phyloP scores from a whole-genome alignment of 1,140 invertebrate genomes.

The Musca domestica region DNA sequence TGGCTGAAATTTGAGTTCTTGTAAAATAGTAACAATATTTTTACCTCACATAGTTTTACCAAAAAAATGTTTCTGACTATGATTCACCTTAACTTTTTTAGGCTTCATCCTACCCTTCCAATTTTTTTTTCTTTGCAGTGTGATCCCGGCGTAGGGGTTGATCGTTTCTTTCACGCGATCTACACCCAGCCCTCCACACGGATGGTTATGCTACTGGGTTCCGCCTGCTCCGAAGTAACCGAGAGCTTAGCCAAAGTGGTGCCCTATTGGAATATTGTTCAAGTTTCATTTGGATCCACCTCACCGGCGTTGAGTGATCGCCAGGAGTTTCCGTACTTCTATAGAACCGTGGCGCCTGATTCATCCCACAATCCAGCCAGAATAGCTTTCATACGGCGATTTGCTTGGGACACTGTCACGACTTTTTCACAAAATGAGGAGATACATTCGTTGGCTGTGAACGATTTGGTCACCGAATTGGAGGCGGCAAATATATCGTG shows the following conservation, averaged over 20 bases:
- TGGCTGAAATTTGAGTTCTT: too few species aligned
- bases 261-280: conserved; percentile 87
- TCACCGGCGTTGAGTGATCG: conserved; percentile 82
- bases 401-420: conserved; percentile 83
- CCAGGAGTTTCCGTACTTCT: conserved; percentile 82
- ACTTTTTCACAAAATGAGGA: conserved; percentile 84
- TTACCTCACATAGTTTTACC: too few species aligned
- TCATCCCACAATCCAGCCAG: conserved; percentile 83
- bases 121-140: conserved; percentile 65
- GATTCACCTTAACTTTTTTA: too few species aligned
- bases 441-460: conserved; percentile 78
- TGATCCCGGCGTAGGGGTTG: conserved; percentile 83
- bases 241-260: conserved; percentile 86
- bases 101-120: too few species aligned
- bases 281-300: conserved; percentile 84
- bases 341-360: conserved; percentile 80
- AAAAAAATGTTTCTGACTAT: too few species aligned
- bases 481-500: conserved; percentile 82
- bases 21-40: too few species aligned
- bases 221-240: conserved; percentile 84
- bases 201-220: conserved; percentile 79
- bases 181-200: conserved; percentile 70
- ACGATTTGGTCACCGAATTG: conserved; percentile 78
- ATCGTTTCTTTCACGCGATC: conserved; percentile 87
- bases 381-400: conserved; percentile 77